These are phyloP conservation scores for Aegotheles bennettii DNA, from an alignment of 2,113 vertebrate species.

Conservation along the genomic window DNA sequence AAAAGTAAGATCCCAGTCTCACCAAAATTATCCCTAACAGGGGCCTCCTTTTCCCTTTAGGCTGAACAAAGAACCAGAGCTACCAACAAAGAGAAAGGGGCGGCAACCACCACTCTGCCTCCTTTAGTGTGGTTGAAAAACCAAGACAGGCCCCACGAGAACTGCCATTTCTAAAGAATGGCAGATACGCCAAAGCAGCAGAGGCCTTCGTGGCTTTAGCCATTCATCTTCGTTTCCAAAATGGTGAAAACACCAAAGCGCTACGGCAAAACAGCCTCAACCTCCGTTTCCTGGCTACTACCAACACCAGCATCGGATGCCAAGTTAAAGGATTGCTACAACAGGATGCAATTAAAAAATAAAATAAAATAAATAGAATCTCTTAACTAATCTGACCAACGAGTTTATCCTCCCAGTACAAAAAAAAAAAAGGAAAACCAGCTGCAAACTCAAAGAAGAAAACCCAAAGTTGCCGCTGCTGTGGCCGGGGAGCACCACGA, in stretches of 20 bases:
- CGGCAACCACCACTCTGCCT: constrained; percentile 59
- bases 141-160: constrained; percentile 1
- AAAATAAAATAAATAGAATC: too few species aligned
- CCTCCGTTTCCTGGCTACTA: neutral
- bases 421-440: neutral
- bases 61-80: constrained; percentile 70
- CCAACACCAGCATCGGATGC: too few species aligned
- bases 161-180: neutral
- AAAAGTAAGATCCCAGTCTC: neutral
- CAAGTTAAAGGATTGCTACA: neutral
- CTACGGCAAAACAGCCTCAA: neutral
- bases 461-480: neutral
- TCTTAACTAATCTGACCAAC: neutral
- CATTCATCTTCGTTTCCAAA: neutral
- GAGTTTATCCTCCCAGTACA: neutral
- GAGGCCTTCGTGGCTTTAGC: neutral
- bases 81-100: constrained; percentile 71
- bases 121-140: neutral
- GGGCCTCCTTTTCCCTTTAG: constrained; percentile 52
- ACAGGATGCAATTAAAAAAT: fast-evolving
- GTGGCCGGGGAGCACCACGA: neutral
- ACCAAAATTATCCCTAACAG: constrained; percentile 38
- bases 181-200: neutral
- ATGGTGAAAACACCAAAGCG: neutral
- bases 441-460: neutral